phyloP scores from a whole-genome alignment of 2,888 invertebrate species.

The Sceliomorpha sp. region DNA sequence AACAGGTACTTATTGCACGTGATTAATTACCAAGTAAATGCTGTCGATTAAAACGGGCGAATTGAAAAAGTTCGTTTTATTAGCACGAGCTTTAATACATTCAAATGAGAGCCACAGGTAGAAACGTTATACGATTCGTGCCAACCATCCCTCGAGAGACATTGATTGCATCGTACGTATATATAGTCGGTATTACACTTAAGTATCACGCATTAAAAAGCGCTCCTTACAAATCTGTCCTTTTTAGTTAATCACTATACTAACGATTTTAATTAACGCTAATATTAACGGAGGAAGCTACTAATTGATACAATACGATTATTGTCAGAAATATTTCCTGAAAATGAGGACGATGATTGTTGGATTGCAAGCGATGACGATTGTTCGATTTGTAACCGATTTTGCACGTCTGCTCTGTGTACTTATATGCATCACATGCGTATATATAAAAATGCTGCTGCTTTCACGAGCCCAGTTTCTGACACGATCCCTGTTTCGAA shows the following conservation, averaged over 20 bases:
- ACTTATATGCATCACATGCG: too few relatives aligned
- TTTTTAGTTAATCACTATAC: neutral
- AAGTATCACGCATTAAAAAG: too few relatives aligned
- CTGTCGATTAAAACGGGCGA: slow-evolving; percentile 63
- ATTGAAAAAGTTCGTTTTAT: slow-evolving; percentile 61
- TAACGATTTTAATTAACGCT: neutral
- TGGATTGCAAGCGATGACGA: too few relatives aligned
- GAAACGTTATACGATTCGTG: slow-evolving; percentile 75
- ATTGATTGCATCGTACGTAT: slow-evolving; percentile 59
- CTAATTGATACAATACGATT: too few relatives aligned
- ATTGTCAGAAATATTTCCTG: too few relatives aligned
- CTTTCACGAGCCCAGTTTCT: slow-evolving; percentile 19
- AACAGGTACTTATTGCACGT: slow-evolving; percentile 68
- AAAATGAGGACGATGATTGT: too few relatives aligned
- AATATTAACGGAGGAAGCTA: too few relatives aligned
- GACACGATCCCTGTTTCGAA: slow-evolving; percentile 27
- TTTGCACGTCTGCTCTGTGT: too few relatives aligned
- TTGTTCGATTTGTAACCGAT: too few relatives aligned
- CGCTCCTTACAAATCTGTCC: neutral
- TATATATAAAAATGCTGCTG: slow-evolving; percentile 9
- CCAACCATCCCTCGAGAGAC: slow-evolving; percentile 69
- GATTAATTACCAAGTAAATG: slow-evolving; percentile 67
- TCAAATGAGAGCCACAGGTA: slow-evolving; percentile 78
- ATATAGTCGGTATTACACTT: slow-evolving; percentile 1
- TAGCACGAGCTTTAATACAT: slow-evolving; percentile 71